A percentile compares a stretch with the other conserved stretches of the same genome.
Evolutionary conservation across 2,113 vertebrate species (phyloP).

Genomic region (Carettochelys insculpta): DNA sequence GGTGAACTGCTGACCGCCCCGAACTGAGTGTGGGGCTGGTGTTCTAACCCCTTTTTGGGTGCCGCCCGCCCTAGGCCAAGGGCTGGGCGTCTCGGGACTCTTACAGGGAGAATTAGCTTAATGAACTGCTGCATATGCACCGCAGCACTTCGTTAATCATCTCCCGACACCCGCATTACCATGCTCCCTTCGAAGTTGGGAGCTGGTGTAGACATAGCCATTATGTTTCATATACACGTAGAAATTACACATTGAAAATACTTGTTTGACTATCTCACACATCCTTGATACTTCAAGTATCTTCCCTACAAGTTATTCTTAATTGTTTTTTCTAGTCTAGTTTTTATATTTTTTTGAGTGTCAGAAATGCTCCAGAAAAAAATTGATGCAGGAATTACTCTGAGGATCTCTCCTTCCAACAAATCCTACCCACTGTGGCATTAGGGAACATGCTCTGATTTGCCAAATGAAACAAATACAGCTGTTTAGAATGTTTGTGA

Average conservation of each 20-base stretch:
- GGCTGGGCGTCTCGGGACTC: too few species aligned
- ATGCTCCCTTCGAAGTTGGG: too few species aligned
- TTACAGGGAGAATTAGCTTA: too few species aligned
- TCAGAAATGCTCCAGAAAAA: not conserved
- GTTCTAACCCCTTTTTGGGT: too few species aligned
- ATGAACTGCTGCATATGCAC: too few species aligned
- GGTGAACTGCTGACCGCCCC: too few species aligned
- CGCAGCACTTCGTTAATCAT: too few species aligned
- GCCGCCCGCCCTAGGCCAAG: too few species aligned
- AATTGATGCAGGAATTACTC: not conserved
- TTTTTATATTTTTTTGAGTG: not conserved
- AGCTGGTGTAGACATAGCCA: too few species aligned
- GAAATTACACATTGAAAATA: constrained; percentile 26
- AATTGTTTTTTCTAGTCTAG: not conserved
- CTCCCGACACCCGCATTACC: too few species aligned
- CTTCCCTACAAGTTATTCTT: not conserved
- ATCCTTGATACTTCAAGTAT: constrained; percentile 13
- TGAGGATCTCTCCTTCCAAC: not conserved
- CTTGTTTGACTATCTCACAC: not conserved
- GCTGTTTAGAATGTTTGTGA: not conserved
- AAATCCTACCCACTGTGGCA: not conserved
- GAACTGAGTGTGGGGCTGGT: too few species aligned
- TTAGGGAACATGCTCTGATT: not conserved
- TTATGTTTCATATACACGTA: not conserved
- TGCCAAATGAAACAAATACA: not conserved